Percentiles rank a stretch among this genome's conserved stretches.
These are phyloP conservation scores for Thryonomys swinderianus DNA, from an alignment of 2,113 vertebrate species.

Conservation along the genomic window DNA sequence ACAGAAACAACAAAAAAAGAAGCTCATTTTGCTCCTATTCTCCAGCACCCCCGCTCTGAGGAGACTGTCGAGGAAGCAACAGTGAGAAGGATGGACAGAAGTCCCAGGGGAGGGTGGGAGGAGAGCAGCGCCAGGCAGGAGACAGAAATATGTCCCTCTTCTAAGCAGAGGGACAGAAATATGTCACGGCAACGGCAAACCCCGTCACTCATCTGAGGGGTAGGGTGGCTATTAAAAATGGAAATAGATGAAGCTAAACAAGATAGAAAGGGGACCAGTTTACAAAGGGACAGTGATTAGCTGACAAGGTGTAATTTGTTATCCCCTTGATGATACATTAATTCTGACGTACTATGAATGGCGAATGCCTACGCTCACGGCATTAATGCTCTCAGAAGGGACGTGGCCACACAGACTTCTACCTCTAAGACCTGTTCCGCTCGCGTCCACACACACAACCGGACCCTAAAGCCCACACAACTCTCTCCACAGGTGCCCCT, in stretches of 20 bases:
- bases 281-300: slow-evolving; percentile 13
- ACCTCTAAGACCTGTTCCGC: not conserved
- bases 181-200: not conserved
- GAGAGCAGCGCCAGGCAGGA: not conserved
- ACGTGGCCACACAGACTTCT: not conserved
- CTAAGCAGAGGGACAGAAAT: not conserved
- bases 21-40: not conserved
- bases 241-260: slow-evolving; percentile 40
- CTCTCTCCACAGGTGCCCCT: not conserved
- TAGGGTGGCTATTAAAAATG: slow-evolving; percentile 33
- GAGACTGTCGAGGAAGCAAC: not conserved
- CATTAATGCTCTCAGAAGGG: not conserved
- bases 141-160: not conserved
- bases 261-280: not conserved
- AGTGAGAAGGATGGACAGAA: not conserved
- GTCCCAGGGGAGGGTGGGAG: not conserved
- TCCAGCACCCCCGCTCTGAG: not conserved
- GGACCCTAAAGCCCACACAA: not conserved
- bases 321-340: not conserved
- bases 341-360: not conserved
- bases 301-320: slow-evolving; percentile 18
- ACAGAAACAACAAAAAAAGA: not conserved
- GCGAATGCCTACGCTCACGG: not conserved
- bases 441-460: not conserved
- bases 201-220: not conserved